A percentile compares a stretch with the other conserved stretches of the same genome.
Evolutionary conservation across 2,888 invertebrate species (phyloP).

Genomic region (Hypercompe scribonia): DNA sequence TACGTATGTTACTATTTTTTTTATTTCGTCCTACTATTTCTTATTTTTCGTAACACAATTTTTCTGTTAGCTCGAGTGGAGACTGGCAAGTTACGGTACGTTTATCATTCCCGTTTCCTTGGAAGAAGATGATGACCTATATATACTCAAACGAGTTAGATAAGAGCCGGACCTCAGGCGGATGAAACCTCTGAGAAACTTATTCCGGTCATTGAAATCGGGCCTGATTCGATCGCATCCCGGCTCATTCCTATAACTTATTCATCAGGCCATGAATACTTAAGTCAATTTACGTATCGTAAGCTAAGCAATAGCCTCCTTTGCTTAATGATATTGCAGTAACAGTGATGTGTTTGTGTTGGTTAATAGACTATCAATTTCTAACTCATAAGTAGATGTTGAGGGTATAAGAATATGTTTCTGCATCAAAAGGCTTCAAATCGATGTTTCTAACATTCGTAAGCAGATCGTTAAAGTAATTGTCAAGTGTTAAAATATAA

Average conservation of each 20-base stretch:
- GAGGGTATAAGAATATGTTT: neutral
- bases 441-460: neutral
- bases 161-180: conserved; percentile 41
- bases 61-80: conserved; percentile 40
- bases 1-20: conserved; percentile 58
- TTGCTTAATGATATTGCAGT: conserved; percentile 73
- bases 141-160: conserved; percentile 21
- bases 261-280: conserved; percentile 81
- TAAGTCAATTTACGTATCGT: conserved; percentile 75
- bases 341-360: conserved; percentile 56
- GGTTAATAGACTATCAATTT: conserved; percentile 50
- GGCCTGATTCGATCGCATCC: conserved; percentile 73
- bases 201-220: conserved; percentile 75
- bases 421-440: neutral
- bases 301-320: conserved; percentile 65
- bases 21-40: conserved; percentile 43
- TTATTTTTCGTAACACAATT: conserved; percentile 39
- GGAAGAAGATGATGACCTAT: conserved; percentile 15
- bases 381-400: conserved; percentile 28
- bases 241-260: conserved; percentile 73
- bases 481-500: neutral
- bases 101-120: conserved; percentile 43
- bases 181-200: conserved; percentile 59
- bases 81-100: conserved; percentile 32
- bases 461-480: neutral